A percentile compares a stretch with the other conserved stretches of the same genome.
Conservation (phyloP, 2,888 invertebrate species). For the Reticulitermes lucifugus region DNA sequence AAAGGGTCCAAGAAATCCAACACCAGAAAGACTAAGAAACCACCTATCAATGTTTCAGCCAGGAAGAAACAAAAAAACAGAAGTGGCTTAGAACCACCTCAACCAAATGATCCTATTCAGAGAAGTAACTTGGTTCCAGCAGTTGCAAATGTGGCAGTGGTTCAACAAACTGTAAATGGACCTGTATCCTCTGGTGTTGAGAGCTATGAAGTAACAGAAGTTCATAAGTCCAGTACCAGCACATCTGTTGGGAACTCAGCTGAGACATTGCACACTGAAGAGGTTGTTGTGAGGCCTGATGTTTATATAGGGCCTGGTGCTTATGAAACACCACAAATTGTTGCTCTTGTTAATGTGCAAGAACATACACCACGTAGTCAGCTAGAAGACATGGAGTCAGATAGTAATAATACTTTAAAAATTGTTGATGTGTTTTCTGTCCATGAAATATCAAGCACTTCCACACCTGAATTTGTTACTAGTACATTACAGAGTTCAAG, state of each 20-base stretch:
- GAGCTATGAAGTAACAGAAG: background rate
- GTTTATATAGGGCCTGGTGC: slow-evolving; percentile 3
- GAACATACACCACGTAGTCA: background rate
- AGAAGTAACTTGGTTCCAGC: background rate
- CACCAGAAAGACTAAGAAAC: background rate
- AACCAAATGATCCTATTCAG: background rate
- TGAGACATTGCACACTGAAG: background rate
- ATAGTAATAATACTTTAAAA: background rate
- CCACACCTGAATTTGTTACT: background rate
- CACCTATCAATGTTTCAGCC: background rate
- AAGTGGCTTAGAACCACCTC: background rate
- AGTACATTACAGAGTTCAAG: background rate
- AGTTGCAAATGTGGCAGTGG: background rate
- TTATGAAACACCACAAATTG: background rate
- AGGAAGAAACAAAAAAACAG: background rate
- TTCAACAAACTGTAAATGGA: background rate
- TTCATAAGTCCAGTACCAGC: background rate
- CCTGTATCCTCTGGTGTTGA: background rate
- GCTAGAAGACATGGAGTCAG: background rate
- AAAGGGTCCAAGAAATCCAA: background rate
- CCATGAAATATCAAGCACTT: background rate
- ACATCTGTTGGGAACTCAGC: background rate
- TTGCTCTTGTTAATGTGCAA: background rate
- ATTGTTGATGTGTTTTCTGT: slow-evolving; percentile 11
- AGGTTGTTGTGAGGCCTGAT: background rate